These are phyloP conservation scores for Anhinga rufa DNA, from an alignment of 2,113 vertebrate species.

Conservation along the genomic window DNA sequence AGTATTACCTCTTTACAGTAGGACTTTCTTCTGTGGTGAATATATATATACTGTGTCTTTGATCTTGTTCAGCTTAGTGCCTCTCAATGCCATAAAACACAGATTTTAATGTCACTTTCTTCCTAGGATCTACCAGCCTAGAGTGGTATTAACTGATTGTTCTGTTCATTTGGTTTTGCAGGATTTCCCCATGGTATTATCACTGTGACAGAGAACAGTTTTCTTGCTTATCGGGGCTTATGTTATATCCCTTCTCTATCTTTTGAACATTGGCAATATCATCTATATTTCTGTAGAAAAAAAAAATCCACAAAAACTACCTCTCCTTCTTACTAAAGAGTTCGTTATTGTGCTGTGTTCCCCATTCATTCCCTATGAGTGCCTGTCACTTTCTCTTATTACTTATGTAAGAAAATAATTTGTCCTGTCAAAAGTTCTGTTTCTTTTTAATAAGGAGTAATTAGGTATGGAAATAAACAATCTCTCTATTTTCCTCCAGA, in stretches of 20 bases:
- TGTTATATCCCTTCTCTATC: not conserved
- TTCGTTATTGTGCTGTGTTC: not conserved
- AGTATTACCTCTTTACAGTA: not conserved
- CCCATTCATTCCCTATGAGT: not conserved
- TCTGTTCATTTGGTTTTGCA: not conserved
- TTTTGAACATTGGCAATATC: not conserved
- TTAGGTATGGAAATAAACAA: constrained; percentile 28
- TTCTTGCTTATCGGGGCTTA: not conserved
- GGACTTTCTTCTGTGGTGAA: not conserved
- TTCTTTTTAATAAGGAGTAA: constrained; percentile 42
- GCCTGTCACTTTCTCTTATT: not conserved
- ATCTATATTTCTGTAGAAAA: not conserved
- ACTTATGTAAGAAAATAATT: not conserved
- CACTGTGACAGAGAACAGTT: not conserved
- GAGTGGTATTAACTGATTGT: not conserved
- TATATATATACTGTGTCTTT: not conserved
- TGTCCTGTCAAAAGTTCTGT: constrained; percentile 23
- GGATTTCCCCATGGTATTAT: not conserved
- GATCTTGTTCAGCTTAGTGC: not conserved
- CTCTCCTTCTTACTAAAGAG: not conserved
- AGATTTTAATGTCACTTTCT: not conserved
- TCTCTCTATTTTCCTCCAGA: not conserved
- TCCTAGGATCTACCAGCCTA: not conserved
- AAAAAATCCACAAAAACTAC: not conserved
- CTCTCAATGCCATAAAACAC: not conserved